Evolutionary conservation across 1,140 invertebrate genomes (phyloP).

Genomic region (Laupala kohalensis): DNA sequence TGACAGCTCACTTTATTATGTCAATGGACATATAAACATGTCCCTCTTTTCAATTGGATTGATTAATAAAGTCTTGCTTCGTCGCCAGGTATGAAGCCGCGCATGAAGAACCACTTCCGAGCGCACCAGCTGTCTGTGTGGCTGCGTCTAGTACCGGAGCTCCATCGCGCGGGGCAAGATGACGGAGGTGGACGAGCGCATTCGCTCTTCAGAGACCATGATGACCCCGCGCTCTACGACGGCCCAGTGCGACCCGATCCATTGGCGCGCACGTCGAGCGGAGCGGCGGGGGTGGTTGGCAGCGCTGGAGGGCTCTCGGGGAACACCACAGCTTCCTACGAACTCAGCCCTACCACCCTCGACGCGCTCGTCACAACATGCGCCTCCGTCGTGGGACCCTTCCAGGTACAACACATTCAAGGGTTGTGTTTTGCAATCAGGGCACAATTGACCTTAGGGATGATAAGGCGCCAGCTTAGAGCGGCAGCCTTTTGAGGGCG

Average conservation of each 20-base stretch:
- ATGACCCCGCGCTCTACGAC: slow-evolving; percentile 66
- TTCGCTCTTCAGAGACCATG: slow-evolving; percentile 70
- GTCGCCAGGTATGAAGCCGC: slow-evolving; percentile 68
- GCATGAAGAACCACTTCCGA: slow-evolving; percentile 85
- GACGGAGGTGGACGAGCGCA: slow-evolving; percentile 51
- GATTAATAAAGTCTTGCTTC: too few relatives aligned
- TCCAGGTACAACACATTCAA: too few relatives aligned
- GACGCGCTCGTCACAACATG: slow-evolving; percentile 36
- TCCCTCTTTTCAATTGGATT: too few relatives aligned
- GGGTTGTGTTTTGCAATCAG: too few relatives aligned
- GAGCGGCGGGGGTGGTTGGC: slow-evolving; percentile 21
- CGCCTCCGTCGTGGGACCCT: slow-evolving; percentile 36
- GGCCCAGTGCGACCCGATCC: slow-evolving; percentile 67
- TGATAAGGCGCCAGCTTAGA: too few relatives aligned
- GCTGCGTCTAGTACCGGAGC: slow-evolving; percentile 81
- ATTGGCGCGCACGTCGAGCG: slow-evolving; percentile 23
- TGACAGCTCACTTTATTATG: too few relatives aligned
- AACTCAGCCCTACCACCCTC: slow-evolving; percentile 32
- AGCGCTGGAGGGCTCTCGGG: neutral
- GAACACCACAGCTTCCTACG: slow-evolving; percentile 33
- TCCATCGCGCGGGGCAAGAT: slow-evolving; percentile 79
- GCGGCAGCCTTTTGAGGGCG: too few relatives aligned
- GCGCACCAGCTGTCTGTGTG: slow-evolving; percentile 89
- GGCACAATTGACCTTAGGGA: too few relatives aligned
- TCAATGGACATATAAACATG: too few relatives aligned